Base-by-base conservation (phyloP, 1,140 invertebrate species). In the Nasonia vitripennis region DNA sequence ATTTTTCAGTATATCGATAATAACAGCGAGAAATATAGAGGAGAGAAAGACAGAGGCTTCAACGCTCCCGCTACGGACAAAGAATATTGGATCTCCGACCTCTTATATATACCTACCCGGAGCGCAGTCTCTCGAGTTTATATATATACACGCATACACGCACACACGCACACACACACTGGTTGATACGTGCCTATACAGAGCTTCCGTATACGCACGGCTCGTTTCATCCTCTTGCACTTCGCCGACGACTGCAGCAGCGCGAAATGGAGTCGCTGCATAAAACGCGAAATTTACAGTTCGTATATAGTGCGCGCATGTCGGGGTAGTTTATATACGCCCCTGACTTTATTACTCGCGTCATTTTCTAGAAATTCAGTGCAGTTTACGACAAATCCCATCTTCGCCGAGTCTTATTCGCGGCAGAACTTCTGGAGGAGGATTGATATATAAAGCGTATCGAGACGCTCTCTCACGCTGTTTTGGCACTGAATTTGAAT, bases 231-330 rank as follows among this genome's bases (percentile, higher is more conserved):
- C 82, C 41, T 78, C 68, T 68, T n/a, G 23, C 27, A 14, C 20
- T 70, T 34, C n/a, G 17, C 17, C 55, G 55, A 62, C 55, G 55
- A 62, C 75, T 31, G 27, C 27, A 27, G 51, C 75, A 55, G 27
- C 20, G 20, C 73, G 51, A 67, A 27, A 75, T 68, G 73, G 62
- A 78, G 23, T 84, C 77, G 77, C 70, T 7, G 77, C 62, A 68
- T 80, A 74, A 80, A 80, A 41, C 78, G 78, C n/a, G 68, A 85
- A 85, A 85, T 85, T 80, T 80, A 85, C 83, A 74, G 83, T 74
- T 74, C 83, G 51, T 75, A 78, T 74, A 77, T 62, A 55, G 75
- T 67, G 62, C 20, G 20, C 71, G 48, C 73, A 67, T 48, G 34
- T n/a, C 0, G 55, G 51, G 45, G 31, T 45, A 51, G 51, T 62